A percentile compares a stretch with the other conserved stretches of the same genome.
Conservation (phyloP, 2,888 invertebrate genomes). For the Caenorhabditis zanzibari region DNA sequence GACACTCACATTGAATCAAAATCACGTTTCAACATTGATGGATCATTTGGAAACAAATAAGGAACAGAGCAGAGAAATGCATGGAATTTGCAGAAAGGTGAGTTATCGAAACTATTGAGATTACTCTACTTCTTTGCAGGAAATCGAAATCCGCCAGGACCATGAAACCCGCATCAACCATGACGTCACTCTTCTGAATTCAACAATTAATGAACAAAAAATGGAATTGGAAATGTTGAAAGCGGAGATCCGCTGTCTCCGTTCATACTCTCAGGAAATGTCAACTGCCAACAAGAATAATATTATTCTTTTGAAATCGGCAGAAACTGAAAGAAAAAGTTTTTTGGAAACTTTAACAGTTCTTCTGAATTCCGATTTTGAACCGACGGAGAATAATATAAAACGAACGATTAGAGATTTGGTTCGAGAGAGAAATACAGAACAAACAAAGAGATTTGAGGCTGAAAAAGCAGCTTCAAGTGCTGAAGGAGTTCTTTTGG, state of each 20-base stretch:
- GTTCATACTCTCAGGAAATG: constrained; percentile 65
- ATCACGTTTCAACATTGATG: constrained; percentile 63
- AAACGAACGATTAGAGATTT: constrained; percentile 62
- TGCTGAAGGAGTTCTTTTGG: constrained; percentile 63
- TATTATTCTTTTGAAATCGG: constrained; percentile 65
- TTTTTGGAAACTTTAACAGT: constrained; percentile 65
- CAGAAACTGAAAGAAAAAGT: constrained; percentile 68
- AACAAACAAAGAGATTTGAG: constrained; percentile 60
- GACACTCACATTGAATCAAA: constrained; percentile 47
- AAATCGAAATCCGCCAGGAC: constrained; percentile 63
- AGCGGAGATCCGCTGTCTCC: constrained; percentile 66
- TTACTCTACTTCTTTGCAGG: constrained; percentile 25
- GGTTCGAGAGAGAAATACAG: constrained; percentile 58
- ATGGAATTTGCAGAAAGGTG: constrained; percentile 58
- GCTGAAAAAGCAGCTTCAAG: constrained; percentile 58
- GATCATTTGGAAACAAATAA: constrained; percentile 62
- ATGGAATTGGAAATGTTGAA: constrained; percentile 65
- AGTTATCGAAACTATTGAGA: not conserved
- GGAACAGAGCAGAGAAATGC: constrained; percentile 56
- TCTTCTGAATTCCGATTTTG: constrained; percentile 61
- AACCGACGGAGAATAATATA: constrained; percentile 64
- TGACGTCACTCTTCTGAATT: constrained; percentile 62
- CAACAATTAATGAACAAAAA: constrained; percentile 62
- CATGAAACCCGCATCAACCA: constrained; percentile 60
- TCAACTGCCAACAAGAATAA: constrained; percentile 63